phyloP scores from a whole-genome alignment of 2,888 invertebrate genomes.

The Argyresthia goedartella region DNA sequence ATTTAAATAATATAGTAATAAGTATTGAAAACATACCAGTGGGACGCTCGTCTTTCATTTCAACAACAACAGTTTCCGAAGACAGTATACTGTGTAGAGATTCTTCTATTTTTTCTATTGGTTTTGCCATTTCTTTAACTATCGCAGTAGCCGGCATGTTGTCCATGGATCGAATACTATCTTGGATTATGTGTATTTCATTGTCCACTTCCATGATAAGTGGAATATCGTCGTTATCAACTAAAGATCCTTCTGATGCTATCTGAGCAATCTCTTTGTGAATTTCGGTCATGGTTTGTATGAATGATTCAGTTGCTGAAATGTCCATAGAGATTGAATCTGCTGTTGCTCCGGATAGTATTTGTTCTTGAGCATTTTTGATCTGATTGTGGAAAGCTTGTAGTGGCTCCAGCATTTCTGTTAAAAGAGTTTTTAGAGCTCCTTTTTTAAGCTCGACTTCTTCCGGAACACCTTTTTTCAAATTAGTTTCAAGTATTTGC shows the following conservation, averaged over 20 bases:
- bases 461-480: slow-evolving; percentile 19
- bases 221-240: slow-evolving; percentile 31
- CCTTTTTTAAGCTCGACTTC: slow-evolving; percentile 21
- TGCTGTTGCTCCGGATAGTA: slow-evolving; percentile 31
- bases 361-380: slow-evolving; percentile 37
- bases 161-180: slow-evolving; percentile 39
- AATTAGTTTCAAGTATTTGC: slow-evolving; percentile 16
- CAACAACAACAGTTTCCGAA: slow-evolving; percentile 18
- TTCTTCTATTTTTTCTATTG: slow-evolving; percentile 37
- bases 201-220: slow-evolving; percentile 41
- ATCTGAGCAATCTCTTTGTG: slow-evolving; percentile 39
- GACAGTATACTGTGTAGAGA: slow-evolving; percentile 28
- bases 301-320: slow-evolving; percentile 40
- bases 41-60: slow-evolving; percentile 18
- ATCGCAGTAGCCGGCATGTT: slow-evolving; percentile 20
- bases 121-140: slow-evolving; percentile 29
- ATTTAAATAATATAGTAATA: no score
- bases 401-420: slow-evolving; percentile 41
- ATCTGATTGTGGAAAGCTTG: slow-evolving; percentile 41
- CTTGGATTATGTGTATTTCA: slow-evolving; percentile 41
- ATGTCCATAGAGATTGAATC: slow-evolving; percentile 36
- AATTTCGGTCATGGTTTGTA: slow-evolving; percentile 41
- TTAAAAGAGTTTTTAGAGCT: slow-evolving; percentile 27
- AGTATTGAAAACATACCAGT: slow-evolving; percentile 28
- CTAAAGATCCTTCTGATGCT: slow-evolving; percentile 20